These are phyloP conservation scores for Caenorhabditis zanzibari DNA, from an alignment of 2,888 invertebrate species.

Conservation along the genomic window DNA sequence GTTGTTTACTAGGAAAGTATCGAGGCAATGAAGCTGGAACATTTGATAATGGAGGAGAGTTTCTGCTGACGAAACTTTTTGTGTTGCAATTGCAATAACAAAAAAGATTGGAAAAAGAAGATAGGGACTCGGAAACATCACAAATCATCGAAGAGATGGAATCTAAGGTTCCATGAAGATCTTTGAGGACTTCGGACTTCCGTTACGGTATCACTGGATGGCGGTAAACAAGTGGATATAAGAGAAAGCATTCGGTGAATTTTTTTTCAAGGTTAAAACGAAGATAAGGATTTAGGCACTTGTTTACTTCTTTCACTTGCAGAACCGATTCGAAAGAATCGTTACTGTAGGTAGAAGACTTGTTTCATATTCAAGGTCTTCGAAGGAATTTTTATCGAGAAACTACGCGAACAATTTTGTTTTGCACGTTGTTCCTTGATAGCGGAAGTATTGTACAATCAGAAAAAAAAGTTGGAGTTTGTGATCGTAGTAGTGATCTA, in stretches of 20 bases:
- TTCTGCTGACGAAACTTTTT: slow-evolving; percentile 16
- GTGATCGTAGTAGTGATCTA: too few relatives aligned
- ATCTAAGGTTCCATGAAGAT: slow-evolving; percentile 36
- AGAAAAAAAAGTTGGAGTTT: too few relatives aligned
- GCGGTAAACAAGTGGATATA: slow-evolving; percentile 9
- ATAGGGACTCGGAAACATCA: slow-evolving; percentile 41
- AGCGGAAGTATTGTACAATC: too few relatives aligned
- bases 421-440: too few relatives aligned
- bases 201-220: slow-evolving; percentile 7
- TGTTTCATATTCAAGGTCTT: too few relatives aligned
- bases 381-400: too few relatives aligned
- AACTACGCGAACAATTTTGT: too few relatives aligned
- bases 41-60: not conserved
- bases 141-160: slow-evolving; percentile 19
- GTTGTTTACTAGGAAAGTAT: slow-evolving; percentile 26
- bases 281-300: not conserved
- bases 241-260: not conserved
- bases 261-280: not conserved
- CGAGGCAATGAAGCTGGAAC: slow-evolving; percentile 19
- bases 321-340: not conserved
- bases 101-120: slow-evolving; percentile 31
- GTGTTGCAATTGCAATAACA: slow-evolving; percentile 20
- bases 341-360: not conserved
- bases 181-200: slow-evolving; percentile 21
- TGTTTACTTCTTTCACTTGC: slow-evolving; percentile 1